Percentiles rank a stretch among this genome's conserved stretches.
These are phyloP conservation scores for Gonatopus flavifemur DNA, from an alignment of 1,140 invertebrate species.

Conservation along the genomic window DNA sequence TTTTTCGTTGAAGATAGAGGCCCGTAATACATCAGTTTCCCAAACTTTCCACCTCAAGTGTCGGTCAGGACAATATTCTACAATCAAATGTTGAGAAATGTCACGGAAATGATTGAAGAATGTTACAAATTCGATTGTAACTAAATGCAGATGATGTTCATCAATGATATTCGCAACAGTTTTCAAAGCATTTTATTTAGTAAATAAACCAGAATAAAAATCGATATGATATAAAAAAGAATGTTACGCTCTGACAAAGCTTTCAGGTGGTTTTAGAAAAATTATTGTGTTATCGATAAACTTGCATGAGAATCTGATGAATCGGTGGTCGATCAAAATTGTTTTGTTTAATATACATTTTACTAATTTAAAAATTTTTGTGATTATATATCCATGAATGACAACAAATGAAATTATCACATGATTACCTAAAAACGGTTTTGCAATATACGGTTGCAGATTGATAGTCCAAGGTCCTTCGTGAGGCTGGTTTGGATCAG, in stretches of 20 bases:
- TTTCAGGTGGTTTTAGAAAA: neutral
- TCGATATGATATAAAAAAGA: neutral
- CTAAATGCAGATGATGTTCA: neutral
- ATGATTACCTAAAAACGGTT: constrained; percentile 66
- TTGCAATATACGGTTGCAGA: constrained; percentile 70
- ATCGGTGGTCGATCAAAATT: neutral
- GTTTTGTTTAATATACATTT: too few species aligned
- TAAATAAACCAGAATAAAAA: constrained; percentile 7
- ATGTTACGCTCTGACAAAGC: neutral
- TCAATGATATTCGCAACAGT: neutral
- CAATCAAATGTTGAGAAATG: constrained; percentile 6
- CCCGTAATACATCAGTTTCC: constrained; percentile 72
- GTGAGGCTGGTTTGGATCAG: constrained; percentile 62
- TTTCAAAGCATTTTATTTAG: too few species aligned
- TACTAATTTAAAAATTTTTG: too few species aligned
- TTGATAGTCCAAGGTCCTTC: constrained; percentile 79
- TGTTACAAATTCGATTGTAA: neutral
- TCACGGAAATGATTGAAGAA: neutral
- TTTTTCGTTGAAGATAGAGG: constrained; percentile 67
- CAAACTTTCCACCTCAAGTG: constrained; percentile 79
- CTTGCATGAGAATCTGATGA: neutral
- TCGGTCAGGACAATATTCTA: constrained; percentile 79
- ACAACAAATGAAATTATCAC: too few species aligned
- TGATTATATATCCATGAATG: too few species aligned
- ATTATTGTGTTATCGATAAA: neutral